Base-by-base conservation (phyloP, 2,113 vertebrate genomes). In the Mesoclemmys tuberculata region DNA sequence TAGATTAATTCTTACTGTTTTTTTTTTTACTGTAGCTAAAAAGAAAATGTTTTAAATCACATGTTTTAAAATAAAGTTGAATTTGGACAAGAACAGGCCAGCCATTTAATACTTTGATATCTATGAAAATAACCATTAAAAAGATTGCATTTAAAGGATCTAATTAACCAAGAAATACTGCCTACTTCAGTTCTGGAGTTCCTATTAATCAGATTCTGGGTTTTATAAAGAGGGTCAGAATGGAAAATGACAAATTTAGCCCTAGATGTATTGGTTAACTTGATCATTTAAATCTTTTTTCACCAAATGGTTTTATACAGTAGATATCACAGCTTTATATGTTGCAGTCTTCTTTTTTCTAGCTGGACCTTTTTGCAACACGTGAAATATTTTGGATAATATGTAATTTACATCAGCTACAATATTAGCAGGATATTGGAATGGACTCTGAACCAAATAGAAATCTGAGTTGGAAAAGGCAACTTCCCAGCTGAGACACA, bases 401-500 rank as follows among this genome's bases (percentile, higher is more conserved):
- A 41, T n/a, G 85, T 94, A 41, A 82, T 27, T 2, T 92, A 12
- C 24, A 27, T 44, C 48, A 58, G 5, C 26, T n/a, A 16, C 68
- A 46, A 27, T 6, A 19, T 18, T 51, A 35, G 10, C 26, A 85
- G 83, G 54, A n/a, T 80, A 64, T 81, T 61, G 31, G 29, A 21
- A 92, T 49, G 88, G 48, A 81, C 31, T 61, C 56, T 89, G 13
- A 13, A 31, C 2, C 12, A 10, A 27, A 86, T 49, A 54, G 48
- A 91, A n/a, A 22, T 90, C 44, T 83, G 38, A 52, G 14, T 89
- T 54, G 75, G 52, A 85, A 91, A 80, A 51, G 88, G 64, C 14
- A 82, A 61, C 87, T 91, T 96, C 90, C 92, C 77, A 61, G n/a
- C 61, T 68, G 49, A 85, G 82, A 56, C 90, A 93, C 44, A 44